Percentiles rank a stretch among this genome's conserved stretches.
phyloP scores from a whole-genome alignment of 2,113 vertebrate species.

The Synodontis membranacea region DNA sequence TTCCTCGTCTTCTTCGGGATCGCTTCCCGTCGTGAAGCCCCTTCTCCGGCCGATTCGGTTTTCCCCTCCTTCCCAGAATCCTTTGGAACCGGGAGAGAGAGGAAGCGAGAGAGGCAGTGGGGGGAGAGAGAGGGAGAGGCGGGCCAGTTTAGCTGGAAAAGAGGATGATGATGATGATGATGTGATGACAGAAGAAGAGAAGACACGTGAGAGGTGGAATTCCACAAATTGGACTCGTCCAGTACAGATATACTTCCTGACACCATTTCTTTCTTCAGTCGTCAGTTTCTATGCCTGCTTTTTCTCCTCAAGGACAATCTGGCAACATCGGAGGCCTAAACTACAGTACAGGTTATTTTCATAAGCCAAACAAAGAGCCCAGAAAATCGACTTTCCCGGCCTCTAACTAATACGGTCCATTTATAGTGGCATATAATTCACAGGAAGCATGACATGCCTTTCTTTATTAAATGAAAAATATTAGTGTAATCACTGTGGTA shows the following conservation, averaged over 20 bases:
- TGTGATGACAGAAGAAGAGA: conserved; percentile 8
- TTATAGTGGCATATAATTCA: too few relatives aligned
- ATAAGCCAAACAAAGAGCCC: not conserved
- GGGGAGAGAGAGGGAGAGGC: conserved; percentile 84
- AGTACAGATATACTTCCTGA: not conserved
- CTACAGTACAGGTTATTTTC: not conserved
- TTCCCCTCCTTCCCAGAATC: conserved; percentile 75
- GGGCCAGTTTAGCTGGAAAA: conserved; percentile 83
- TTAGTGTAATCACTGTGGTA: not conserved
- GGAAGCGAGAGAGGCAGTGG: conserved; percentile 83
- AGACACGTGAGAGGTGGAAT: conserved; percentile 8
- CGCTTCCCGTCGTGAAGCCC: conserved; percentile 69
- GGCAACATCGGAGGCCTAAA: not conserved
- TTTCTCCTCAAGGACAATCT: not conserved
- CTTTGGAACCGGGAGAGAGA: conserved; percentile 74
- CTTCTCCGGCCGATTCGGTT: conserved; percentile 74
- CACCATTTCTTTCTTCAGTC: not conserved
- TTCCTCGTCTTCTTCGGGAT: conserved; percentile 82
- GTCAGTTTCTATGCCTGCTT: not conserved
- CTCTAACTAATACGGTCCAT: not conserved
- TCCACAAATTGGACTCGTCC: not conserved
- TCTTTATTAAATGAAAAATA: not conserved
- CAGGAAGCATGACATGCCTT: not conserved
- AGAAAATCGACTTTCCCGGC: not conserved
- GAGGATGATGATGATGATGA: conserved; percentile 29